A percentile compares a stretch with the other conserved stretches of the same genome.
phyloP scores from a whole-genome alignment of 2,113 vertebrate species.

The Suncus etruscus region DNA sequence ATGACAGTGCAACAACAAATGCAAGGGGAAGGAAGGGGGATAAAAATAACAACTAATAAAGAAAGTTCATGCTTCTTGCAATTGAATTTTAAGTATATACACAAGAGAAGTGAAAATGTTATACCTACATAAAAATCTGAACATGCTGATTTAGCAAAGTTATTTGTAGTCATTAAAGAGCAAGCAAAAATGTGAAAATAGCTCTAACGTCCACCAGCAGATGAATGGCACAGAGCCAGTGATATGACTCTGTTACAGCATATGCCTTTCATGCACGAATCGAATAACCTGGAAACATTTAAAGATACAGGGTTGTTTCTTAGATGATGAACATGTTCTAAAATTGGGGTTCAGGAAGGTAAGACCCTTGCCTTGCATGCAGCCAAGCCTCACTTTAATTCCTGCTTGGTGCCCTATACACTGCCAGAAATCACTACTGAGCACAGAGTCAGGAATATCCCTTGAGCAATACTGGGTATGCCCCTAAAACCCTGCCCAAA shows the following conservation, averaged over 20 bases:
- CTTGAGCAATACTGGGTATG: no score
- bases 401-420: no score
- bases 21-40: no score
- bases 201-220: no score
- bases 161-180: not conserved
- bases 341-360: not conserved
- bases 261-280: not conserved
- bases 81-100: not conserved
- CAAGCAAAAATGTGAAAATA: not conserved
- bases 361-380: no score
- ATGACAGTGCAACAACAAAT: no score
- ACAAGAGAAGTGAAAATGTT: slow-evolving; percentile 22
- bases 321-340: slow-evolving; percentile 5
- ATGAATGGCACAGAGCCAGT: not conserved
- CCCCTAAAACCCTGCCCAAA: no score
- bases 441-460: no score
- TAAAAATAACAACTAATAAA: not conserved
- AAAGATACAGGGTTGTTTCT: not conserved
- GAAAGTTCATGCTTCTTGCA: not conserved
- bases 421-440: no score
- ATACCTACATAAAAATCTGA: not conserved
- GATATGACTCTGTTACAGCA: no score
- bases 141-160: not conserved
- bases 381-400: no score
- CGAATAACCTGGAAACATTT: not conserved